Percentiles rank a stretch among this genome's conserved stretches.
phyloP scores from a whole-genome alignment of 1,140 invertebrate species.

The Bombus superbus region DNA sequence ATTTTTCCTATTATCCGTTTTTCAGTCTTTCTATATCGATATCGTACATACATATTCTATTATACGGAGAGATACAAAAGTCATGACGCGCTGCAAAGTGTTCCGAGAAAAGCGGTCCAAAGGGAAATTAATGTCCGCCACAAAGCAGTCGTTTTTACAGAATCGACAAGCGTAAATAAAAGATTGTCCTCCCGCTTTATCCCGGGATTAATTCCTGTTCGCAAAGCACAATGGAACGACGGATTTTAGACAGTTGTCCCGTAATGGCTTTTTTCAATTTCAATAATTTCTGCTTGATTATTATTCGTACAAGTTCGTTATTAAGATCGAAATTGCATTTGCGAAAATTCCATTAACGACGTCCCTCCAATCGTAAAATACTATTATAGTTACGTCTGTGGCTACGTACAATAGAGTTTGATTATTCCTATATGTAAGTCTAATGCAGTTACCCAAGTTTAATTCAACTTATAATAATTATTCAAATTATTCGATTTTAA shows the following conservation, averaged over 20 bases:
- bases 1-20: background rate
- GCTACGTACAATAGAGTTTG: no score
- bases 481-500: no score
- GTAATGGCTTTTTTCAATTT: background rate
- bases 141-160: background rate
- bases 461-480: background rate
- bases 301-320: background rate
- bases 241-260: background rate
- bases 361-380: background rate
- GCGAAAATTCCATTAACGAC: background rate
- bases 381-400: background rate
- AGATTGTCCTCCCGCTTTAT: background rate
- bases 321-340: background rate
- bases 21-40: no score
- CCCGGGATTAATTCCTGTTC: background rate
- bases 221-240: background rate
- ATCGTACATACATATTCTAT: background rate
- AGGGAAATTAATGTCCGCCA: conserved; percentile 41
- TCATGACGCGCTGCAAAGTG: background rate
- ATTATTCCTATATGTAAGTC: no score
- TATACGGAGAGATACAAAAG: background rate
- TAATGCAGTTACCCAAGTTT: no score
- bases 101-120: conserved; percentile 20
- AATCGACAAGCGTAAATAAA: conserved; percentile 48
- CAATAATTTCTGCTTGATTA: background rate